Conservation (phyloP, 2,888 invertebrate genomes). For the Ferrisia virgata region DNA sequence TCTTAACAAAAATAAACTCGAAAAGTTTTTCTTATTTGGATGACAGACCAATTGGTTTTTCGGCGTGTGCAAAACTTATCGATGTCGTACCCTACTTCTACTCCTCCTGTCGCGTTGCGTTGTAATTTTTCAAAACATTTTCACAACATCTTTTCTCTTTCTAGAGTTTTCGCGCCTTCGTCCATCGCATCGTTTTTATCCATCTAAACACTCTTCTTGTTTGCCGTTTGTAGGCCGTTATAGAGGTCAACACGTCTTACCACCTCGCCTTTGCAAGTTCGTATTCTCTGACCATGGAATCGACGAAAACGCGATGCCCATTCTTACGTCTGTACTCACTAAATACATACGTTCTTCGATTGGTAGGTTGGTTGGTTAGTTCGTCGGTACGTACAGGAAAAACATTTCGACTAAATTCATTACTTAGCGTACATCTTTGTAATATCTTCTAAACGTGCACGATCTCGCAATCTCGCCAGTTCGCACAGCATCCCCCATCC, state of each 20-base stretch:
- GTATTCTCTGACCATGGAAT: not conserved
- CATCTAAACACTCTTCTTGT: not conserved
- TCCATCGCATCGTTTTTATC: not conserved
- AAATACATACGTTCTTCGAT: not conserved
- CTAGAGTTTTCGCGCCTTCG: not conserved
- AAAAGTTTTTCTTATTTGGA: conserved; percentile 14
- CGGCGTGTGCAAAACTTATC: conserved; percentile 8
- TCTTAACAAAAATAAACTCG: conserved; percentile 1
- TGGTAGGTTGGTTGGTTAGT: no score
- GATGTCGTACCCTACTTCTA: not conserved
- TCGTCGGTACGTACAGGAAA: not conserved
- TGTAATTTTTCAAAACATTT: conserved; percentile 13
- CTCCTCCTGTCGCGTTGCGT: not conserved
- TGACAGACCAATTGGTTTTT: conserved; percentile 17
- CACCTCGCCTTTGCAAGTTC: not conserved
- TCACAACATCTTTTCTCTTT: not conserved
- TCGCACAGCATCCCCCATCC: not conserved
- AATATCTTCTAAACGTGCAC: not conserved
- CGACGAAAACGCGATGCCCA: not conserved
- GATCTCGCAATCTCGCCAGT: no score
- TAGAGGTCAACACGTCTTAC: no score
- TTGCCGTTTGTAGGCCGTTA: no score
- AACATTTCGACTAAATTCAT: not conserved
- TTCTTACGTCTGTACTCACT: not conserved
- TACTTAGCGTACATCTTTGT: not conserved